Percentiles rank a stretch among this genome's conserved stretches.
phyloP scores from a whole-genome alignment of 2,797 vertebrate genomes.

The Lagorchestes hirsutus region DNA sequence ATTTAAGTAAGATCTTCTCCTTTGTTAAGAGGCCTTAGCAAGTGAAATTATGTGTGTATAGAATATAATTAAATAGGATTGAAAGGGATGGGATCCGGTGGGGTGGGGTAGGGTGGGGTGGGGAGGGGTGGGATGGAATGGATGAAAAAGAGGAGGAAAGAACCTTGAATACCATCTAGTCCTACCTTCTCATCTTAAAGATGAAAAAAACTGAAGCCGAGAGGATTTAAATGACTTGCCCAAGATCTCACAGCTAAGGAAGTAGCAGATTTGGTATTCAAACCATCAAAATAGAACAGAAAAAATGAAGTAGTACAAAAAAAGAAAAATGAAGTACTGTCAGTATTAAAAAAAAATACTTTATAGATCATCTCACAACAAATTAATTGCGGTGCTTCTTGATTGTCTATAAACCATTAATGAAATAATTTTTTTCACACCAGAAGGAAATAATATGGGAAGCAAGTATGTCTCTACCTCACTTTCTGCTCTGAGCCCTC shows the following conservation, averaged over 20 bases:
- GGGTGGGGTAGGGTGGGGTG: not conserved
- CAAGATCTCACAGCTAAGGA: not conserved
- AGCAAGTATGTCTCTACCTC: not conserved
- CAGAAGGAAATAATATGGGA: not conserved
- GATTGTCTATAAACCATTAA: not conserved
- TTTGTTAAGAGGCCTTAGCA: constrained; percentile 7
- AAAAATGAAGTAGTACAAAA: not conserved
- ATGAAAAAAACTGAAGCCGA: not conserved
- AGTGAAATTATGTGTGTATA: not conserved
- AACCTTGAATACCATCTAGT: not conserved
- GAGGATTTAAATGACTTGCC: not conserved
- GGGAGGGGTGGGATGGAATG: too few relatives aligned
- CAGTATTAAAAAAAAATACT: not conserved
- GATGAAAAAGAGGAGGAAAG: not conserved
- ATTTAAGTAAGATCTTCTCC: not conserved
- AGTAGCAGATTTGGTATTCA: not conserved
- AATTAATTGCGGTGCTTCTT: not conserved
- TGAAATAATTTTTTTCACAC: not conserved
- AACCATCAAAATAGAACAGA: not conserved
- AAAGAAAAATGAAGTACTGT: not conserved
- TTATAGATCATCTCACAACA: not conserved
- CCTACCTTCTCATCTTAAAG: not conserved
- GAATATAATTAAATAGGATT: not conserved
- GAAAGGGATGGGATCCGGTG: not conserved
- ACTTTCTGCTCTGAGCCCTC: not conserved